Evolutionary conservation across 1,140 invertebrate species (phyloP), one percentile per base, ranked within the genome.

Genomic region (Drosophila ironensis): DNA sequence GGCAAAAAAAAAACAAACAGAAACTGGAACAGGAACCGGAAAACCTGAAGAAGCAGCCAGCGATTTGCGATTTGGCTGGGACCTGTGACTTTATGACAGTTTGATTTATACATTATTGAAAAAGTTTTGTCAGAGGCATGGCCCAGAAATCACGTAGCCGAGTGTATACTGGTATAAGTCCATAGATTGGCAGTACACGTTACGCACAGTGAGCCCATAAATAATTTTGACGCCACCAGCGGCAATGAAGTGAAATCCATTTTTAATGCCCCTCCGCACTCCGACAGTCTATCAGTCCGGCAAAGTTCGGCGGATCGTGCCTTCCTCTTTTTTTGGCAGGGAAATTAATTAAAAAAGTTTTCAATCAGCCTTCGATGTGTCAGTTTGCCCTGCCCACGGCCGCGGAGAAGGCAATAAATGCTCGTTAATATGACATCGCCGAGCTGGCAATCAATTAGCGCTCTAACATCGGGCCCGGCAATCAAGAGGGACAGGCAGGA

Each of bases 21-120:
- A n/a, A n/a, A n/a, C 11, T 24, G 14, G 17, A 28, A 22, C 30
- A 33, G n/a, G 25, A 27, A 27, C n/a, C n/a, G 25, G 5, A 27
- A 27, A 27, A 27, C 25, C 25, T 27, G 25, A 33, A 33, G n/a
- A 12, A 12, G 7, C 4, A 33, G 30, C 17, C 12, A 46, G 61
- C 53, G 64, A 60, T 68, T 53, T 63, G 63, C 63, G 72, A 74
- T 69, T 40, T 74, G 78, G 42, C 44, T 74, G 78, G 42, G 48
- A 64, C n/a, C 75, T 54, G 70, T 74, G 80, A 81, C 75, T 80
- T 88, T 84, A 72, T 88, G 78, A 84, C 78, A 82, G 77, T 88
- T 88, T 88, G 84, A 88, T 88, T 88, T 88, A 88, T 88, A 80
- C 72, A 88, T 88, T 88, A 88, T 88, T 88, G 78, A 84, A 88